Percentiles rank a stretch among this genome's conserved stretches.
Evolutionary conservation across 2,113 vertebrate species (phyloP).

Genomic region (Gila orcuttii): DNA sequence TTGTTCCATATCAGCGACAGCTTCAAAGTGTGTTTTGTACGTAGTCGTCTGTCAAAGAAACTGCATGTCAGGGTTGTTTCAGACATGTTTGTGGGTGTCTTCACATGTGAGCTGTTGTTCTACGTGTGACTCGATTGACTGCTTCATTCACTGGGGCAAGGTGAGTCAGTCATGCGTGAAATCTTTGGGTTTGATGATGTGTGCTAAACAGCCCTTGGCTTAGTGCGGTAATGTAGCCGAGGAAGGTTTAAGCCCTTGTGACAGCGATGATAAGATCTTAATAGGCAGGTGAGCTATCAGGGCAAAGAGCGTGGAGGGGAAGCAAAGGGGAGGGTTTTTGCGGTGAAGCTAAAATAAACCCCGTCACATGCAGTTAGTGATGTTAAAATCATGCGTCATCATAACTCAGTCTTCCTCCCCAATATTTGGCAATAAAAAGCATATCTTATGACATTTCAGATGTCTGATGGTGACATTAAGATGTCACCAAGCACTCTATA

Average conservation of each 20-base stretch:
- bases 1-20: not conserved
- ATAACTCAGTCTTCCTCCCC: slow-evolving; percentile 19
- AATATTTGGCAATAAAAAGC: slow-evolving; percentile 42
- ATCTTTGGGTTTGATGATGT: slow-evolving; percentile 59
- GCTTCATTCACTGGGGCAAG: slow-evolving; percentile 65
- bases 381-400: slow-evolving; percentile 41
- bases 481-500: slow-evolving; percentile 7
- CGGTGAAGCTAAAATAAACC: slow-evolving; percentile 22
- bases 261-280: slow-evolving; percentile 61
- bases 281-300: slow-evolving; percentile 34
- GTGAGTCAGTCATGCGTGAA: slow-evolving; percentile 68
- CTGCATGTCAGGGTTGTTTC: slow-evolving; percentile 27
- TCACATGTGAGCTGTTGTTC: slow-evolving; percentile 17
- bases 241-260: slow-evolving; percentile 69
- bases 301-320: not conserved
- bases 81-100: not conserved
- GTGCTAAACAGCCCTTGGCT: slow-evolving; percentile 71
- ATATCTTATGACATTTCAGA: slow-evolving; percentile 6
- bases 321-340: slow-evolving; percentile 12
- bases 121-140: slow-evolving; percentile 30
- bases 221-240: slow-evolving; percentile 72
- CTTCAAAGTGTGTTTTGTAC: slow-evolving; percentile 28
- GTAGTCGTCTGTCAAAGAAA: slow-evolving; percentile 43
- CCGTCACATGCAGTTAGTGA: slow-evolving; percentile 29
- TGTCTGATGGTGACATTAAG: slow-evolving; percentile 30